These are phyloP conservation scores for zebrafish (Danio rerio) DNA, from an alignment of 2,113 vertebrate genomes.

Conservation along the genomic window DNA sequence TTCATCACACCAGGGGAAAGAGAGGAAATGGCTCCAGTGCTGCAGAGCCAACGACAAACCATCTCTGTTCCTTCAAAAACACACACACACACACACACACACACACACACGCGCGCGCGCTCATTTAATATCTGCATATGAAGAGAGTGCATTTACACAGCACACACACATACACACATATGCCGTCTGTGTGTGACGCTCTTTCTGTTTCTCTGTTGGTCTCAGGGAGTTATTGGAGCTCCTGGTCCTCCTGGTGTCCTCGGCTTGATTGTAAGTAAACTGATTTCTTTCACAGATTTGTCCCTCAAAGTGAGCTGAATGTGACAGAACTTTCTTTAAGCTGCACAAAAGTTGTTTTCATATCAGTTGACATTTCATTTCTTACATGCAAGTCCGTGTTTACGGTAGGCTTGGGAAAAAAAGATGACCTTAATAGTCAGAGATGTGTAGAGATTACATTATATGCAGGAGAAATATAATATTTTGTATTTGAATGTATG, in stretches of 20 bases:
- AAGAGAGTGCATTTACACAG: background rate
- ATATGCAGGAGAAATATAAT: background rate
- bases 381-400: background rate
- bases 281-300: conserved; percentile 17
- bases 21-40: conserved; percentile 52
- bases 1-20: conserved; percentile 45
- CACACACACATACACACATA: background rate
- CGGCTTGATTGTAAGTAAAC: conserved; percentile 93
- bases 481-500: background rate
- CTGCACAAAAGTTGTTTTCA: no score
- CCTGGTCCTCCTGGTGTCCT: conserved; percentile 93
- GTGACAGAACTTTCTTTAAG: background rate
- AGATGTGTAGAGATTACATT: background rate
- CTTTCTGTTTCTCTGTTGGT: conserved; percentile 54
- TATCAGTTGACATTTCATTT: no score
- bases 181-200: conserved; percentile 25
- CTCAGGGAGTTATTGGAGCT: conserved; percentile 90
- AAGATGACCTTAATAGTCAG: background rate
- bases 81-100: conserved; percentile 32
- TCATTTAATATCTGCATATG: background rate
- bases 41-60: conserved; percentile 58
- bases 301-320: background rate
- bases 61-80: conserved; percentile 58
- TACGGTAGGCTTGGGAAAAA: background rate
- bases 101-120: background rate